Percentiles rank a stretch among this genome's conserved stretches.
These are phyloP conservation scores for Eupithecia vulgata DNA, from an alignment of 2,888 invertebrate genomes.

Conservation along the genomic window DNA sequence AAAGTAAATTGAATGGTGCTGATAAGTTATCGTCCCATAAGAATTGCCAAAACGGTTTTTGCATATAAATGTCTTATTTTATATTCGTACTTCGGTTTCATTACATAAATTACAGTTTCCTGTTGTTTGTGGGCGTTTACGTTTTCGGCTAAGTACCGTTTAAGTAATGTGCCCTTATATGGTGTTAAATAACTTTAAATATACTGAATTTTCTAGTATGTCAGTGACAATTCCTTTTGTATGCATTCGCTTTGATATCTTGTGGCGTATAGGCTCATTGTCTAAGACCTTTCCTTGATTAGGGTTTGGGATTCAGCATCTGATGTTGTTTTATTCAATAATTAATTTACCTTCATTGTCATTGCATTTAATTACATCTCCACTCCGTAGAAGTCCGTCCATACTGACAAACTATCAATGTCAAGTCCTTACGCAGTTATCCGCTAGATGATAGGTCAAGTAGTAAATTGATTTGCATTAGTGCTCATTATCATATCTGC, in stretches of 20 bases:
- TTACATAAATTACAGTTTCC: slow-evolving; percentile 45
- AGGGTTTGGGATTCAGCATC: not conserved
- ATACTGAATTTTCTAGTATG: not conserved
- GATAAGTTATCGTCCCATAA: slow-evolving; percentile 37
- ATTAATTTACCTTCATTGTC: not conserved
- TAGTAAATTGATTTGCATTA: slow-evolving; percentile 71
- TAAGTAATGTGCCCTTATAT: slow-evolving; percentile 17
- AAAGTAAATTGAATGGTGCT: not conserved
- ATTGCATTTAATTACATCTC: not conserved
- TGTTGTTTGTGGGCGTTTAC: slow-evolving; percentile 30
- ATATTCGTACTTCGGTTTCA: slow-evolving; percentile 40
- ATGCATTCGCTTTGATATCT: not conserved
- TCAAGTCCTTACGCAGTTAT: slow-evolving; percentile 29
- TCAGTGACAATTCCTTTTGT: not conserved
- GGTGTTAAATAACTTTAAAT: slow-evolving; percentile 7
- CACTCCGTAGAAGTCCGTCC: not conserved
- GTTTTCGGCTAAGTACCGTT: slow-evolving; percentile 23
- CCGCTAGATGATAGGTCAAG: slow-evolving; percentile 55
- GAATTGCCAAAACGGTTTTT: slow-evolving; percentile 40
- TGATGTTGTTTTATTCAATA: not conserved
- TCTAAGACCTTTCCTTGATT: not conserved
- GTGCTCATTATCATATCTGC: slow-evolving; percentile 56
- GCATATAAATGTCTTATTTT: slow-evolving; percentile 41
- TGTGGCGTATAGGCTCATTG: not conserved
- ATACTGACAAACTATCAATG: slow-evolving; percentile 1